phyloP scores from a whole-genome alignment of 2,113 vertebrate genomes.

The Syngnathus scovelli region DNA sequence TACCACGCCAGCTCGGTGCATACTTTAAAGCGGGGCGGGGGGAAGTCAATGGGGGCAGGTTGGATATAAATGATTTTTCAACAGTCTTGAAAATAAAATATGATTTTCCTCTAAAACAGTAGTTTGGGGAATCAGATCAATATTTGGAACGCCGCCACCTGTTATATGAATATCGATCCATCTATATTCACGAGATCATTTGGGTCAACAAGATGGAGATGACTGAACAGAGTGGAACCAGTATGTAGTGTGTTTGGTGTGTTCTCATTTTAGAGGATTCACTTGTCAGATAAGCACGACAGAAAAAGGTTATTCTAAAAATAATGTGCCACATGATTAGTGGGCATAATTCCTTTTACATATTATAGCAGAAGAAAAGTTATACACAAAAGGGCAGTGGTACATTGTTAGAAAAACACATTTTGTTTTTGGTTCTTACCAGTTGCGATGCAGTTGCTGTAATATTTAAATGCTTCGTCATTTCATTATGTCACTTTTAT shows the following conservation, averaged over 20 bases:
- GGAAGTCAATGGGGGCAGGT: no score
- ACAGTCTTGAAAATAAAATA: constrained; percentile 16
- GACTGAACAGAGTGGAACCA: constrained; percentile 8
- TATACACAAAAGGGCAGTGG: neutral
- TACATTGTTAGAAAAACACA: neutral
- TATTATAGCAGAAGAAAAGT: neutral
- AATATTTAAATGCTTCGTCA: no score
- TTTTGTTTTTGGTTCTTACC: neutral
- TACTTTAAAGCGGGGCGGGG: constrained; percentile 1
- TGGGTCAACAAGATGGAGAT: constrained; percentile 6
- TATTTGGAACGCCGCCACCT: constrained; percentile 28
- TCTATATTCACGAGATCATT: constrained; percentile 46
- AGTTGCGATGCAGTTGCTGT: no score
- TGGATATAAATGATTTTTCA: constrained; percentile 12
- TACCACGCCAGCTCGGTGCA: neutral
- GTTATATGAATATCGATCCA: constrained; percentile 31
- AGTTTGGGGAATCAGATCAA: constrained; percentile 34
- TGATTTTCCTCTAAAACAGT: constrained; percentile 19
- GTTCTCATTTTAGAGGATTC: neutral
- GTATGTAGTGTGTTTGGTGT: constrained; percentile 1
- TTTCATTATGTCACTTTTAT: no score
- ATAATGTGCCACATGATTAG: neutral
- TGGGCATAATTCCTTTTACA: neutral
- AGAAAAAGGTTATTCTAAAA: constrained; percentile 19
- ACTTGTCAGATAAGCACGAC: constrained; percentile 10